Evolutionary conservation across 2,888 invertebrate species (phyloP), one percentile per base, ranked within the genome.

Genomic region (Apamea crenata): DNA sequence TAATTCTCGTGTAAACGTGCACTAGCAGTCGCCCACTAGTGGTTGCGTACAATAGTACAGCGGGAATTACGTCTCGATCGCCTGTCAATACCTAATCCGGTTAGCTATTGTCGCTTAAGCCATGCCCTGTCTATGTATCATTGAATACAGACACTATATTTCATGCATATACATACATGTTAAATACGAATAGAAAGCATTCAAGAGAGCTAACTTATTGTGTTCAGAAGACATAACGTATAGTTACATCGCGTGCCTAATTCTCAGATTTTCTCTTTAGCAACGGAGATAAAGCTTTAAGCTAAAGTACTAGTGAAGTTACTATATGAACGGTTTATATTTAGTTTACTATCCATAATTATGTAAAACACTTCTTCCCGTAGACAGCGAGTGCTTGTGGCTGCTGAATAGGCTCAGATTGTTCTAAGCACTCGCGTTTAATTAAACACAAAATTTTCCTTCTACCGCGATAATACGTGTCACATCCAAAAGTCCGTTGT

Each of bases 401-500:
- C 29, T 73, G 85, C 80, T 65, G 74, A 80, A 75, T 67, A 77
- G 36, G 61, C 74, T 47, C 40, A 70, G 77, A 80, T 80, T 85
- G 81, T 87, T 80, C 75, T 63, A 75, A 84, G 70, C 77, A 61
- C 66, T 84, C 70, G 56, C 61, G 36, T 87, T 76, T 83, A 81
- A 85, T 82, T 89, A 84, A 82, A 78, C 65, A 68, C 59, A 67
- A 84, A 81, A 77, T 82, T 50, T 74, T 63, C 79, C 74, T 70
- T 63, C 14, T 73, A 78, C 75, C 74, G 70, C 32, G 53, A 84
- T 87, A 86, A 89, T 87, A 80, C 81, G n/a, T 83, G 90, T 88
- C 88, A 89, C 68, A 74, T 67, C 67, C 80, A 89, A 83, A 78
- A n/a, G 53, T 29, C 12, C 47, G 77, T 21, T 71, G 88, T 80